Evolutionary conservation across 2,113 vertebrate genomes (phyloP), one percentile per base, ranked within the genome.

Genomic region (Salvelinus alpinus): DNA sequence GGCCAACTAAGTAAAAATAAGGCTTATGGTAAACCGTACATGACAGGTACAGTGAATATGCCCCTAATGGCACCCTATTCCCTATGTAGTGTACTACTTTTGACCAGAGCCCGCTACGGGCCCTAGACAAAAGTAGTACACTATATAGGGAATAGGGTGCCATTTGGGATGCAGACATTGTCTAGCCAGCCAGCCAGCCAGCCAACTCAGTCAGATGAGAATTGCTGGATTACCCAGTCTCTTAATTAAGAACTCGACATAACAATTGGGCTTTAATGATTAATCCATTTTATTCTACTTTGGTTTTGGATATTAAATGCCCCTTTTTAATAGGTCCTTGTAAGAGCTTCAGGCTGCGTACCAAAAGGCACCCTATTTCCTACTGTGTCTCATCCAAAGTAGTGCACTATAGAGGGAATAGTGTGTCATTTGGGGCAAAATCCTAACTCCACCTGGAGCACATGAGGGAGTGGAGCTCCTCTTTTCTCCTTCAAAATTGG

Each of bases 251-350:
- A 48, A 48, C 68, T 48, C n/a, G 0, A 70, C 34, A 48, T 70
- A 70, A 25, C 22, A 24, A 70, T 8, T 5, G 31, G 68, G 68
- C 68, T 70, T 70, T 47, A 70, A 48, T 70, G 22, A 70, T 70
- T 70, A 48, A 48, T 70, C 68, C 68, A 48, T 70, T 70, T 70
- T 70, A 25, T 9, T 22, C 8, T 70, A 70, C 68, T 70, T 51
- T 70, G 68, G 38, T 70, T 70, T 70, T 24, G 38, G 68, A 70
- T 47, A 48, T 70, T 69, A 34, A 44, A 69, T 44, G 20, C 67
- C 25, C 67, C 34, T 34, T 69, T 69, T 47, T 22, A 69, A 20
- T 4, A 29, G 67, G 34, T 69, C 67, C 20, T 69, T 69, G 38
- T 70, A 48, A 48, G 51, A 54, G 51, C 51, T 18, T 18, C 9